Evolutionary conservation across 2,113 vertebrate species (phyloP).

Genomic region (Heterotis niloticus): DNA sequence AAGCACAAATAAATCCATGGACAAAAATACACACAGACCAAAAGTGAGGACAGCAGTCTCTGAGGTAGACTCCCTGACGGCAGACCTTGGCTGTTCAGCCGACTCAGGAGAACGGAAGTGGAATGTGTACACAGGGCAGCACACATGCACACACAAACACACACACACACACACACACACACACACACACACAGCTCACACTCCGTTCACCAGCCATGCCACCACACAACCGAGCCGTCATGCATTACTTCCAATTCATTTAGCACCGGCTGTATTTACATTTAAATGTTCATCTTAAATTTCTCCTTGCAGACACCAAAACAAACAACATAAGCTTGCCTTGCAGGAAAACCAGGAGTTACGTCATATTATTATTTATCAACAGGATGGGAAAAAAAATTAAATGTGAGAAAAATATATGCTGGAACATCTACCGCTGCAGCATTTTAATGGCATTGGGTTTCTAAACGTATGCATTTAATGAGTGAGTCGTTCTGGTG

Average conservation of each 20-base stretch:
- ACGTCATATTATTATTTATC: neutral
- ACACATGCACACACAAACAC: too few relatives aligned
- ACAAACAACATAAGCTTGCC: neutral
- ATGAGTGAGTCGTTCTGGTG: neutral
- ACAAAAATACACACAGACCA: neutral
- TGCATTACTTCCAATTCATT: neutral
- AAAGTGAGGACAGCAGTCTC: neutral
- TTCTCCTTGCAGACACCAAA: constrained; percentile 2
- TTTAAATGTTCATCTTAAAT: constrained; percentile 14
- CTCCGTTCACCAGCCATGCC: neutral
- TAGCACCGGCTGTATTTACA: neutral
- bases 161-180: neutral
- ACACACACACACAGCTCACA: neutral
- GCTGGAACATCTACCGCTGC: too few relatives aligned
- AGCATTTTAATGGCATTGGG: neutral
- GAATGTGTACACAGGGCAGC: neutral
- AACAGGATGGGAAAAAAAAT: neutral
- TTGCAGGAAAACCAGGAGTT: neutral
- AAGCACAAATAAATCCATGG: constrained; percentile 47
- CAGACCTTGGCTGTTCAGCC: too few relatives aligned
- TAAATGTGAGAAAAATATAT: neutral
- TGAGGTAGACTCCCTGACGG: too few relatives aligned
- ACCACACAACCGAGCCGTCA: neutral
- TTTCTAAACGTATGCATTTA: neutral
- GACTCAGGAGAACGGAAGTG: neutral